Evolutionary conservation across 2,888 invertebrate genomes (phyloP), one percentile per base, ranked within the genome.

Genomic region (Pammene fasciana): DNA sequence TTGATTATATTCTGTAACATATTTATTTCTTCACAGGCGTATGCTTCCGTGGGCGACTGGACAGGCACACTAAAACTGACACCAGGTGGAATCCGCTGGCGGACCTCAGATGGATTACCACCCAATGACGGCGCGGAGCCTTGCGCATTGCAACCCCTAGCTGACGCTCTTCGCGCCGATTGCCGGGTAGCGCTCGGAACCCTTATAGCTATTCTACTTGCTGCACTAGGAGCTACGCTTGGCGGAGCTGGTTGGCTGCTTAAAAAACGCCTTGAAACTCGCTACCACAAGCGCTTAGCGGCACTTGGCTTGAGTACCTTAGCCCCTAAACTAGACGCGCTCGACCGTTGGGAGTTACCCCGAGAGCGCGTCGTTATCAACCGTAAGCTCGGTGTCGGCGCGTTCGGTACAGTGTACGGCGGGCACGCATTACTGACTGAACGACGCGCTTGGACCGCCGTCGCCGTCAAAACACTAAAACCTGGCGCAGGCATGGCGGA

Each of bases 351-450:
- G 97, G 98, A 98, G 86, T 94, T 98, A 59, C 94, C 96, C 0
- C 94, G 97, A 65, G 96, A 97, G 77, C 94, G 95, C 66, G 96
- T 98, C 38, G 97, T 97, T 18, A 95, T 97, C 74, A 97, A 97
- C 89, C 93, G 97, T 18, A 96, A 96, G 82, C 89, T 98, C 26
- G 98, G 96, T 9, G 97, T 97, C 84, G 98, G 98, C 14, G 98
- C 98, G 0, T 98, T 98, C 85, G 98, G 98, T 8, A 97, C 96
- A 0, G 98, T 98, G 0, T 98, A 97, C 85, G 97, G 97, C 45
- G 98, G 98, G 0, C 98, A 98, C 87, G 96, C 97, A 2, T 94
- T 95, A 75, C 94, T 96, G 66, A 81, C 81, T 26, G 89, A 86
- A 59, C 86, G 81, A 36, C 84, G 87, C 64, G 96, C 95, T 55